Evolutionary conservation across 1,140 invertebrate species (phyloP), one percentile per base, ranked within the genome.

Genomic region (Tetraneura akinire): DNA sequence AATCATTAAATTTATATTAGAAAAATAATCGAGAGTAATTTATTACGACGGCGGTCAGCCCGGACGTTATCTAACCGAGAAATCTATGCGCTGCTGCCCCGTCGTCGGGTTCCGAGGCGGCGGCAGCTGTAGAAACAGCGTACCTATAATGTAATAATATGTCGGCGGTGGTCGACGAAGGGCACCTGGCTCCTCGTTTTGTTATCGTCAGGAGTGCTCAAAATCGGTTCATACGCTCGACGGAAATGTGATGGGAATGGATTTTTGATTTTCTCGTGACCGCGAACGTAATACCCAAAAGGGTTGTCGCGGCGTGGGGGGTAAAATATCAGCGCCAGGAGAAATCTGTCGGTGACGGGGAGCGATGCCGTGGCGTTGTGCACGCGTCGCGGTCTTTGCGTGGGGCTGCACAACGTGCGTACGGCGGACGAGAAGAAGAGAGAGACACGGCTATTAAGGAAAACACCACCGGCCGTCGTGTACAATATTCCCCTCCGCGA

Each of bases 61-160:
- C 42, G 64, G 32, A 49, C 45, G 26, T 70, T 49, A 71, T 71
- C 68, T 29, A 10, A 71, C 68, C 68, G 68, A 71, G 68, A 71
- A 51, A 71, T 71, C 68, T 71, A 71, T 71, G 29, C 16, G 21
- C 11, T 14, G 66, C 42, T 42, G 13, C 13, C 42, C 13, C 37
- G 13, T 47, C 37, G 64, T n/a, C 37, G n/a, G 37, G 64, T 42
- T 68, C n/a, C 37, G 29, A 62, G 26, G 8, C n/a, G 5, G 64
- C 64, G n/a, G 37, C 32, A 45, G 64, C 32, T 21, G n/a, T n/a
- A n/a, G n/a, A n/a, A n/a, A 8, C 32, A 37, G 32, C 32, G 32
- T 4, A 8, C 3, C 32, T 37, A 37, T 8, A 37, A 37, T 37
- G 8, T 4, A 1, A 47, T 47, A 13, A 14, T 47, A 14, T 47